A percentile compares a stretch with the other conserved stretches of the same genome.
Conservation (phyloP, 2,797 vertebrate genomes). For the Margarornis squamiger region DNA sequence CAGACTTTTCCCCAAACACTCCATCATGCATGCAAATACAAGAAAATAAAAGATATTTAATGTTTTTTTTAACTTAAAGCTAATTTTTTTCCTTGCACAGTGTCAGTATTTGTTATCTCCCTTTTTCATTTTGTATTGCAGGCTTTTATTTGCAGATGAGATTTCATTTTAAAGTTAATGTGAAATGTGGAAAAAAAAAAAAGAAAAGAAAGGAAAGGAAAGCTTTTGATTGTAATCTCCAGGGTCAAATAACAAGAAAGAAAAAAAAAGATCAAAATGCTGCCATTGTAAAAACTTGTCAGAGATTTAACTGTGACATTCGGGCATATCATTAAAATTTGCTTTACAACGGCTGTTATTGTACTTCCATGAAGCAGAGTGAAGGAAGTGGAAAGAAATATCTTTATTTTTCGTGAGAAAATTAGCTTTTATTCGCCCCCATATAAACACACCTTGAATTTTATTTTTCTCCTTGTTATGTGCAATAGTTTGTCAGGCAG, state of each 20-base stretch:
- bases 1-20: neutral
- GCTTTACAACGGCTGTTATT: neutral
- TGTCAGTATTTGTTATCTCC: neutral
- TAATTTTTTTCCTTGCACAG: neutral
- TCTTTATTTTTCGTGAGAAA: neutral
- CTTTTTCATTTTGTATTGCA: neutral
- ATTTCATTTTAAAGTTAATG: neutral
- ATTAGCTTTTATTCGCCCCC: neutral
- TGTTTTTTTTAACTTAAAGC: neutral
- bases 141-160: neutral
- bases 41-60: neutral
- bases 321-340: neutral
- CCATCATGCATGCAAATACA: neutral
- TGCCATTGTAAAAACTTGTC: neutral
- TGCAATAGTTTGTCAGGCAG: neutral
- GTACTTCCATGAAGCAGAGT: neutral
- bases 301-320: conserved; percentile 4
- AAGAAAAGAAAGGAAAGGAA: neutral
- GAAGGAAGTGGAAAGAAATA: neutral
- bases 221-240: neutral
- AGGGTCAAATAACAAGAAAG: neutral
- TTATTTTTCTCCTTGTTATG: neutral
- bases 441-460: neutral
- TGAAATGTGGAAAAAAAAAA: neutral
- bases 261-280: neutral